Evolutionary conservation across 2,888 invertebrate genomes (phyloP), one percentile per base, ranked within the genome.

Genomic region (Microctonus aethiopoides): DNA sequence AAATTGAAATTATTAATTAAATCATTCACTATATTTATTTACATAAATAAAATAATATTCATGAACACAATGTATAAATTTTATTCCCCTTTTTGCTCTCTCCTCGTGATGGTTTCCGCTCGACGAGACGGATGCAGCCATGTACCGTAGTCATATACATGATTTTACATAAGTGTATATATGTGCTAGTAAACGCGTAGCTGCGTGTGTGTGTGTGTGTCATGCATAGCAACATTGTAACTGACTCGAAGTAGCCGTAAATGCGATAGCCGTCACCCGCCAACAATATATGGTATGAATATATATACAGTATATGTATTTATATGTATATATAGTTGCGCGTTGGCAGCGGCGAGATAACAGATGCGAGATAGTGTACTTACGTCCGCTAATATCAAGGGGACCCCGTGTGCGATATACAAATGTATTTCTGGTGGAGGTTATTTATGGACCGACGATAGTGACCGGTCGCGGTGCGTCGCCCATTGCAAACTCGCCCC

Each of bases 401-500:
- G 69, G 74, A 72, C 67, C 51, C 65, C 61, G 67, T 46, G 6
- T 63, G 73, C 75, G 81, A 81, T 80, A 80, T 76, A 78, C 68
- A 68, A 78, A 78, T 78, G 79, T 81, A 84, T 82, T 81, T 83
- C 79, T 83, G 64, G 80, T 75, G 66, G 67, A 72, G 76, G 76
- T 80, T 81, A 81, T 82, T 83, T 82, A 82, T 77, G 80, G 77
- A 78, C 76, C 71, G 73, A 69, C 76, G 83, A 83, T 82, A 82
- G 74, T 75, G 77, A 70, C 68, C 46, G 46, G 46, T 46, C 46
- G 46, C 46, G 16, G 1, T n/a, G n/a, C 20, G 46, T 46, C 46
- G 46, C 46, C 46, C 16, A 46, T 46, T 46, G 46, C 46, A 16
- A 46, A 46, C 39, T n/a, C 16, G 46, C 46, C 70, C 60, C 65